phyloP scores from a whole-genome alignment of 1,140 invertebrate genomes.

The Saccostrea echinata region DNA sequence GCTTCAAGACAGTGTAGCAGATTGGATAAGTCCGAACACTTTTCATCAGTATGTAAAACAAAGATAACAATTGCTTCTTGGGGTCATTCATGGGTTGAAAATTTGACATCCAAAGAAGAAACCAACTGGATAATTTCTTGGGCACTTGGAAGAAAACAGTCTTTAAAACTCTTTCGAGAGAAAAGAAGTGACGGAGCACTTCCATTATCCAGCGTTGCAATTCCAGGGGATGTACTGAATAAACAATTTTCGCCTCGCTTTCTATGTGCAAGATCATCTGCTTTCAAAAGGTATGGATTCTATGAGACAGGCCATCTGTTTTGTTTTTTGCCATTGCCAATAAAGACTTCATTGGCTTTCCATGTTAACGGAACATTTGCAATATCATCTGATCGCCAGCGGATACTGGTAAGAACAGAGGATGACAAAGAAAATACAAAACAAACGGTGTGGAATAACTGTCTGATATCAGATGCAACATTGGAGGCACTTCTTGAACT shows the following conservation, averaged over 20 bases:
- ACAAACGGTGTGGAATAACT: constrained; percentile 46
- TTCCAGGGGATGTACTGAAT: constrained; percentile 38
- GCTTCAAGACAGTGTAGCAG: not conserved
- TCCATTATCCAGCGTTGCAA: constrained; percentile 56
- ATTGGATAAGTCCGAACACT: not conserved
- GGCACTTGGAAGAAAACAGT: not conserved
- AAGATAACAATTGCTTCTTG: not conserved
- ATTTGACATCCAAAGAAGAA: not conserved
- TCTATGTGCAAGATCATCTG: not conserved
- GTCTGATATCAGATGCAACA: constrained; percentile 46
- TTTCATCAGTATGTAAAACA: not conserved
- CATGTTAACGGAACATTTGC: constrained; percentile 58
- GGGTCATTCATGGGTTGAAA: not conserved
- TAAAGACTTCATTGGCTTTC: constrained; percentile 31
- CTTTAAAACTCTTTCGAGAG: not conserved
- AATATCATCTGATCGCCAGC: constrained; percentile 44
- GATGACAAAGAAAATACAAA: constrained; percentile 53
- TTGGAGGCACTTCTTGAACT: constrained; percentile 42
- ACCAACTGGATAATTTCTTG: not conserved
- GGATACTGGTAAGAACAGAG: constrained; percentile 40
- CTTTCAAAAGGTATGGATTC: constrained; percentile 26
- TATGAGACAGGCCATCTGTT: constrained; percentile 52
- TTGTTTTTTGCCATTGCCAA: constrained; percentile 53
- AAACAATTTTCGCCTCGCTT: not conserved
- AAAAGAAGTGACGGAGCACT: constrained; percentile 34